These are phyloP conservation scores for human (Homo sapiens) DNA, from an alignment of 2,113 vertebrate genomes.

Conservation along the genomic window GRCh38 chr6:57360501-57361000, in stretches of 20 bases:
- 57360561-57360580: background rate
- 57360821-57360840: background rate
- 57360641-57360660: constrained; percentile 26
- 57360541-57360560: background rate
- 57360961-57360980: background rate
- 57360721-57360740: background rate
- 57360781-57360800: constrained; percentile 28
- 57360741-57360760: background rate
- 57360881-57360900: background rate
- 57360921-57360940: background rate
- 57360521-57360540: background rate
- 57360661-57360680: constrained; percentile 14
- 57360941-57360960: background rate
- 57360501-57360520: background rate
- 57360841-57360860: background rate
- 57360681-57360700: constrained; percentile 14
- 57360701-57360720: background rate
- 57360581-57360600: constrained; percentile 16
- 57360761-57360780: constrained; percentile 29
- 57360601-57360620: background rate
- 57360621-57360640: background rate
- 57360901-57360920: background rate
- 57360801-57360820: background rate
- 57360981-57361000: background rate
- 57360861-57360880: constrained; percentile 18